Evolutionary conservation across 2,113 vertebrate genomes (phyloP).

Genomic region (Tauraco erythrolophus): DNA sequence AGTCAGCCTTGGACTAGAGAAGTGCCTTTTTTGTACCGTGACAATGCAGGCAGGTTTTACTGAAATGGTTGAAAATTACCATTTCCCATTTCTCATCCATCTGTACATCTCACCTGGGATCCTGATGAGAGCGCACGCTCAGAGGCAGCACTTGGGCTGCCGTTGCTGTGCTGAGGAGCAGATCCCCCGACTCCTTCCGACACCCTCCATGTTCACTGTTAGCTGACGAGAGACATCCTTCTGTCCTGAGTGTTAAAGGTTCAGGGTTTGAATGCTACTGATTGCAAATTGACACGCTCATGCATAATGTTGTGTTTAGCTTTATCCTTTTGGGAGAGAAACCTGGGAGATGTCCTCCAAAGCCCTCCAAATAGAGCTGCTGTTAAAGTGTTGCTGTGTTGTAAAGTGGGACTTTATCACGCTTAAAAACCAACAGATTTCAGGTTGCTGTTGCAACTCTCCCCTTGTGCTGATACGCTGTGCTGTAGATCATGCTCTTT

Average conservation of each 20-base stretch:
- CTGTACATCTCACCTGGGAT: background rate
- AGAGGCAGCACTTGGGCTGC: background rate
- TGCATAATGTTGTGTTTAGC: slow-evolving; percentile 29
- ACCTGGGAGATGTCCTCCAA: slow-evolving; percentile 8
- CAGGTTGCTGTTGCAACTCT: background rate
- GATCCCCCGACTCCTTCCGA: background rate
- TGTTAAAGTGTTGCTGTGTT: background rate
- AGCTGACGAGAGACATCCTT: background rate
- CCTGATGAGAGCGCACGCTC: background rate
- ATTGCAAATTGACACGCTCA: slow-evolving; percentile 11
- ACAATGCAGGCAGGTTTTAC: background rate
- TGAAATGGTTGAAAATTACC: slow-evolving; percentile 25
- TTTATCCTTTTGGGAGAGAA: slow-evolving; percentile 9
- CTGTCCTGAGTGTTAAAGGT: background rate
- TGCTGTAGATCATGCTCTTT: background rate
- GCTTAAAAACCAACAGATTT: background rate
- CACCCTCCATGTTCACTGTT: background rate
- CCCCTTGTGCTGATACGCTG: background rate
- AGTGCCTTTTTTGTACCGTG: background rate
- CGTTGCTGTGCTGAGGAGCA: background rate
- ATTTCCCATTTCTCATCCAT: background rate
- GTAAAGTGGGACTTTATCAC: background rate
- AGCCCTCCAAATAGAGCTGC: background rate
- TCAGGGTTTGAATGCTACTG: slow-evolving; percentile 16
- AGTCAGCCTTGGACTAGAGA: background rate